Base-by-base conservation (phyloP, 1,140 invertebrate genomes). In the Drosophila cardini region DNA sequence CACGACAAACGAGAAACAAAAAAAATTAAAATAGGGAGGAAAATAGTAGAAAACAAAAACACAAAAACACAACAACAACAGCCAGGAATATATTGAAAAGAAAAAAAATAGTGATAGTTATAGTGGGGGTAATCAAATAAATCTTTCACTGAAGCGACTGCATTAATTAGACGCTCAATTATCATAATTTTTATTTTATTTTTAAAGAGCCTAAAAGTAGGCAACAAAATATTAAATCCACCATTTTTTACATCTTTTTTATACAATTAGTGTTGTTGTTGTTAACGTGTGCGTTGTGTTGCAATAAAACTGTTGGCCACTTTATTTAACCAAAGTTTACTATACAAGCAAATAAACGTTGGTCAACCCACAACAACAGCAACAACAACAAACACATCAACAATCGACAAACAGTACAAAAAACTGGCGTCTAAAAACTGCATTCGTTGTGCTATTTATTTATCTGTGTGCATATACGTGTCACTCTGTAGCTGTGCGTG, bases 271-370 rank as follows among this genome's bases (percentile, higher is more conserved):
- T 57, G 43, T 65, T 11, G 26, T 62, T 72, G 38, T 56, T 72
- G 46, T 15, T 55, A 21, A 21, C 21, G 58, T 48, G 69, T 50
- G 56, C 58, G 53, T 38, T 68, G 70, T 72, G 68, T 34, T 83
- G 78, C 67, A 65, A 74, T 90, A 82, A 80, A 90, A 76, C 71
- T 67, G 68, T 87, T 90, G 83, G 80, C 78, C 87, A 90, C 87
- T 90, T 90, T 90, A 84, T 90, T 90, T 84, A 87, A 90, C 87
- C 87, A 80, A 81, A 87, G 77, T 90, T 90, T 90, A 90, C 76
- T 79, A 87, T 74, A 89, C 77, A 89, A 89, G 89, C 80, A 89
- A 87, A 89, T 82, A 82, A 87, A 72, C 82, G 74, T 85, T 78
- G 82, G 82, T 70, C 82, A 81, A 69, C 40, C 56, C 57, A 72